Evolutionary conservation across 2,797 vertebrate species (phyloP), one percentile per base, ranked within the genome.

Genomic region (Yasuhikotakia modesta): DNA sequence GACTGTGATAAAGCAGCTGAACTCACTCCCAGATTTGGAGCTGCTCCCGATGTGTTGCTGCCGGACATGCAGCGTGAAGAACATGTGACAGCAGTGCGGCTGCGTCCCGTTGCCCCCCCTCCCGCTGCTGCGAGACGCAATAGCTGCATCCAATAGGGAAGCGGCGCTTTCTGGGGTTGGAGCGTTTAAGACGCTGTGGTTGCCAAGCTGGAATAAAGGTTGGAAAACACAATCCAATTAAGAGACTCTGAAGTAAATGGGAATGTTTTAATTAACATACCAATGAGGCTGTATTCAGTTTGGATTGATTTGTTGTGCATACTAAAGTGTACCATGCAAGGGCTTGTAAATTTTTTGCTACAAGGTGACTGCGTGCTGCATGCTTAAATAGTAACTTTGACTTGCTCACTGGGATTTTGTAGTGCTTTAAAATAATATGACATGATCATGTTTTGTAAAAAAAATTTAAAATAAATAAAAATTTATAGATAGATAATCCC

Each of bases 41-140:
- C 94, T 96, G 89, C 95, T 96, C 80, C 98, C 96, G 85, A 96
- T 95, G 4, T 95, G 95, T 75, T 96, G 97, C 81, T 97, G 96
- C 87, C 96, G 97, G 87, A 99, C 89, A 76, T 99, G 94, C 78
- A 99, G 90, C 0, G 96, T 98, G 92, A 98, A 99, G 87, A 99
- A 96, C 98, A 99, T 99, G 87, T 99, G 94, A 13, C 96, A 99
- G 88, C 93, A 96, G 82, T 95, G 93, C 70, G 91, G 94, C 73
- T 95, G 92, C 60, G 87, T 90, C 0, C 92, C 91, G 0, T 93
- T 92, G 73, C 92, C 92, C 32, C 89, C 87, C 82, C 92, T 90
- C 87, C 81, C 92, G 85, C 84, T 94, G 88, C 94, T 92, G 48
- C 93, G 92, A 4, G 96, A 94, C 14, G 97, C 93, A 0, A 99